Evolutionary conservation across 2,888 invertebrate species (phyloP), one percentile per base, ranked within the genome.

Genomic region (Andrena minutula): DNA sequence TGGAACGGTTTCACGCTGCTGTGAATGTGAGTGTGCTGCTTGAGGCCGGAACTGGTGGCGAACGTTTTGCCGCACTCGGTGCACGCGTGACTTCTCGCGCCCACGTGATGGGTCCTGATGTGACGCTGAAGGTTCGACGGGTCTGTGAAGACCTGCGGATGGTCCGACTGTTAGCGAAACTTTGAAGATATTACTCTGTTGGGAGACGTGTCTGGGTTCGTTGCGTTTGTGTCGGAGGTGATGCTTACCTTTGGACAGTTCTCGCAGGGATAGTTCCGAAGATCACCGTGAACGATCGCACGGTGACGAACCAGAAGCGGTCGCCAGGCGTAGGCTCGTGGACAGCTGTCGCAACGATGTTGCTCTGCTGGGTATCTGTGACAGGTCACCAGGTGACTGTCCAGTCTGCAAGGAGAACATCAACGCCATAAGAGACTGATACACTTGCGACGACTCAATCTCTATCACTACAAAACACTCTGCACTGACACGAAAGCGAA

Each of bases 21-120:
- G 95, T 99, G 99, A 91, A 99, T 99, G 95, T 99, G 99, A 47
- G 99, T 98, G 95, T 99, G 99, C 94, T 99, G 99, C 94, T 99
- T 99, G 74, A 99, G 96, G 53, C 99, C 99, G 86, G 99, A 99
- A 80, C 98, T 98, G 53, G 99, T 99, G 65, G 98, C 98, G 95
- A 99, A 99, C 82, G 99, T 99, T 95, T 99, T 99, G 86, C 99
- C 99, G 95, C 99, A 99, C 95, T 99, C 99, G 81, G 97, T 97
- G 93, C 99, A 99, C 89, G 99, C 98, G 96, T 99, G 99, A 93
- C 98, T 97, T 92, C 99, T 96, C 64, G 99, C 98, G 73, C 99
- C 99, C 86, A 97, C 97, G 97, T 99, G 99, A 94, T 98, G 97
- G 88, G 97, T 97, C 93, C 99, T 96, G 94, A 99, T 99, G 96